These are phyloP conservation scores for Lithophane ornitopus DNA, from an alignment of 2,888 invertebrate species.

Conservation along the genomic window DNA sequence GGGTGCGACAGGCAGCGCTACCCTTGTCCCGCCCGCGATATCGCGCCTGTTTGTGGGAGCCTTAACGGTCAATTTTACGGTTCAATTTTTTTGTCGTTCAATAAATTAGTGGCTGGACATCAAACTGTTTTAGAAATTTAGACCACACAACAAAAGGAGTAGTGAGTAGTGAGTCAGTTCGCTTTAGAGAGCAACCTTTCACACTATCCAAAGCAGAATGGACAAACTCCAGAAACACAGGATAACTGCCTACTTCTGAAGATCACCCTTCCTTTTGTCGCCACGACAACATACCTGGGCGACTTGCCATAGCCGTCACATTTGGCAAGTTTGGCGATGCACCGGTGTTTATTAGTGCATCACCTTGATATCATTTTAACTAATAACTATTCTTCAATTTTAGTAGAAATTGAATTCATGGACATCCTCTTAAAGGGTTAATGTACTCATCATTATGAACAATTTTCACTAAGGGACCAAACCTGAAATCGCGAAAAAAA, in stretches of 20 bases:
- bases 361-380: conserved; percentile 30
- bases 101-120: conserved; percentile 9
- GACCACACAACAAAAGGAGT: background rate
- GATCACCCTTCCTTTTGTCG: conserved; percentile 6
- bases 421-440: no score
- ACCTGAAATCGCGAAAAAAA: no score
- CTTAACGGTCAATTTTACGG: background rate
- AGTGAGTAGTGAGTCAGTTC: background rate
- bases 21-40: no score
- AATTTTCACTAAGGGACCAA: no score
- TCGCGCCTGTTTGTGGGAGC: no score
- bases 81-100: no score
- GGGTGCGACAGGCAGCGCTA: no score
- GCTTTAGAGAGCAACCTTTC: background rate
- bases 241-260: conserved; percentile 4
- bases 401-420: no score
- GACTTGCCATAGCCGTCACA: conserved; percentile 20
- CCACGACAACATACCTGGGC: conserved; percentile 32
- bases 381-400: conserved; percentile 5
- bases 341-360: conserved; percentile 7
- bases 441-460: no score
- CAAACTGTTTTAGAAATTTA: background rate
- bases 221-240: background rate
- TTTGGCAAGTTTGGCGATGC: conserved; percentile 32
- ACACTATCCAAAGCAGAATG: background rate